These are phyloP conservation scores for Rachycentron canadum DNA, from an alignment of 2,797 vertebrate species.

Conservation along the genomic window DNA sequence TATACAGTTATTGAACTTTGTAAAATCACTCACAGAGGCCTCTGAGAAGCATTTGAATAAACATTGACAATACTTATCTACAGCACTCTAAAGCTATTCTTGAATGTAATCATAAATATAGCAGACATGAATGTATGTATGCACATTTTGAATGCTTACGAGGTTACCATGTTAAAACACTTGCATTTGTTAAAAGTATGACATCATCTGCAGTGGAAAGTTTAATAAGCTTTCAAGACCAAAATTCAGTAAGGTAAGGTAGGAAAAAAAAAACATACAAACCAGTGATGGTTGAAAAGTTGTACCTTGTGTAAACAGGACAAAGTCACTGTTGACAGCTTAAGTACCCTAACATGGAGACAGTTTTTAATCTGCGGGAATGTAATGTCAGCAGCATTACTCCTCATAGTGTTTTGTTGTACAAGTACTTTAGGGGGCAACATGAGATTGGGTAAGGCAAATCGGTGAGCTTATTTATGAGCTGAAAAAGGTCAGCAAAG, in stretches of 20 bases:
- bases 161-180: conserved; percentile 84
- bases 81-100: conserved; percentile 87
- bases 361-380: conserved; percentile 52
- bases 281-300: conserved; percentile 70
- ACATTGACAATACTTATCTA: conserved; percentile 90
- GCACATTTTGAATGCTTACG: conserved; percentile 81
- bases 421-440: conserved; percentile 75
- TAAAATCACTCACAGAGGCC: conserved; percentile 90
- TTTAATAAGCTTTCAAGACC: conserved; percentile 84
- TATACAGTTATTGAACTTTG: conserved; percentile 91
- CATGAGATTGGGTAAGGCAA: conserved; percentile 87
- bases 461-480: conserved; percentile 87
- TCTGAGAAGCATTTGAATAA: conserved; percentile 89
- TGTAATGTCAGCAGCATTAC: conserved; percentile 61
- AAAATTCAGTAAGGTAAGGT: conserved; percentile 64
- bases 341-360: conserved; percentile 71
- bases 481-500: conserved; percentile 78
- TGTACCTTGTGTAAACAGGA: conserved; percentile 77
- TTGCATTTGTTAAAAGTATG: conserved; percentile 81
- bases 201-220: conserved; percentile 84
- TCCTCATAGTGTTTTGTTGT: conserved; percentile 77
- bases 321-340: conserved; percentile 73
- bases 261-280: conserved; percentile 65
- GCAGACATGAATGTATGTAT: conserved; percentile 82
- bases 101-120: conserved; percentile 87